Evolutionary conservation across 2,888 invertebrate genomes (phyloP).

Genomic region (Parnassius apollo): DNA sequence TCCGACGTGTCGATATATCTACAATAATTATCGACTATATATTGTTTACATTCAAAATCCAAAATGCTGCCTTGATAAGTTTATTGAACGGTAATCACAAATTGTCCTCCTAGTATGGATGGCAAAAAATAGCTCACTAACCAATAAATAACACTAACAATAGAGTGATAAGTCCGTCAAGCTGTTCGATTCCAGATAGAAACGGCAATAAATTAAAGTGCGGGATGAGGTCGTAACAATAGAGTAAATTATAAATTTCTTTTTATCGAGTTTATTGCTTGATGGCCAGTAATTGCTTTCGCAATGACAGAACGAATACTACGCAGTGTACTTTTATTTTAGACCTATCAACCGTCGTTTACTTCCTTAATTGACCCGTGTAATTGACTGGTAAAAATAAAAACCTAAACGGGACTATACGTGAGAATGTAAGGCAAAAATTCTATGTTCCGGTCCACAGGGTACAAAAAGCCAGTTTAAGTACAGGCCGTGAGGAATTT

Average conservation of each 20-base stretch:
- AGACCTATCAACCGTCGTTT: neutral
- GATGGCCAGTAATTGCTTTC: conserved; percentile 40
- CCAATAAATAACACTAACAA: conserved; percentile 39
- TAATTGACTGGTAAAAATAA: no score
- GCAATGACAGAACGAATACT: neutral
- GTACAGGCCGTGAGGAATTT: no score
- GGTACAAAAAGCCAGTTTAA: no score
- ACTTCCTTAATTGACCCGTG: neutral
- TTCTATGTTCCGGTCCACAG: no score
- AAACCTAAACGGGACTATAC: no score
- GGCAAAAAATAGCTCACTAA: conserved; percentile 27
- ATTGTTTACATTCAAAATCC: conserved; percentile 25
- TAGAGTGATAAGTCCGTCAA: conserved; percentile 45
- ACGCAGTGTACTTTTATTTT: no score
- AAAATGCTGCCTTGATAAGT: conserved; percentile 29
- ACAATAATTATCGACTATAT: conserved; percentile 20
- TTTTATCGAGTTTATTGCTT: conserved; percentile 33
- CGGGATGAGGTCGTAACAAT: conserved; percentile 26
- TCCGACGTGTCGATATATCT: conserved; percentile 13
- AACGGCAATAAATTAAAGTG: conserved; percentile 31
- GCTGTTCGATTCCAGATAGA: conserved; percentile 32
- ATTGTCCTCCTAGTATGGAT: conserved; percentile 34
- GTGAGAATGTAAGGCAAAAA: no score
- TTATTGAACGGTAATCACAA: conserved; percentile 31
- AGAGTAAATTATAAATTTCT: conserved; percentile 20